A percentile compares a stretch with the other conserved stretches of the same genome.
Evolutionary conservation across 2,797 vertebrate genomes (phyloP).

Genomic region (Sebastes jordani): DNA sequence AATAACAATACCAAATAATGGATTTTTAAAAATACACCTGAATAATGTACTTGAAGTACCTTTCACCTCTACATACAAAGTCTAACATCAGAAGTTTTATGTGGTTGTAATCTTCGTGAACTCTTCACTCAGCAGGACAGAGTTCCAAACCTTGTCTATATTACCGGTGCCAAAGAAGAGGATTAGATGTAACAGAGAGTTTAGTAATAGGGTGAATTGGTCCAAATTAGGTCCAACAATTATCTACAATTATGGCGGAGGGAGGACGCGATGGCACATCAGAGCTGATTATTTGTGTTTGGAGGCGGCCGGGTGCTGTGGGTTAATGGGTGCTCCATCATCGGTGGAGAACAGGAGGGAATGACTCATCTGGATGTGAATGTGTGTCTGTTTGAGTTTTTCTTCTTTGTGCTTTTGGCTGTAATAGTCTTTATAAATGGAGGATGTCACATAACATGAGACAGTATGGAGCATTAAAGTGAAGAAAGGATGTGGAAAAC

Average conservation of each 20-base stretch:
- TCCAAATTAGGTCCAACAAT: slow-evolving; percentile 86
- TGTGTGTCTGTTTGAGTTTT: background rate
- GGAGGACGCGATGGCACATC: slow-evolving; percentile 80
- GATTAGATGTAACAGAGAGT: slow-evolving; percentile 68
- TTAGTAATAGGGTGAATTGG: slow-evolving; percentile 56
- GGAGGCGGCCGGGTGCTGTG: slow-evolving; percentile 37
- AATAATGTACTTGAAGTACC: background rate
- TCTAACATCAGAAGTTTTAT: background rate
- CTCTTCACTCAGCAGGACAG: slow-evolving; percentile 15
- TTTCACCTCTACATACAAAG: background rate
- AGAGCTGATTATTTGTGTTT: slow-evolving; percentile 80
- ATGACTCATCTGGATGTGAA: slow-evolving; percentile 55
- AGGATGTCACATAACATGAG: slow-evolving; percentile 16
- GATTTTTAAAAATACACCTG: background rate
- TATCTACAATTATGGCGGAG: slow-evolving; percentile 86
- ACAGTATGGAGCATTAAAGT: background rate
- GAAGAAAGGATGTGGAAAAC: background rate
- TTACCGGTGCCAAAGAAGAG: slow-evolving; percentile 75
- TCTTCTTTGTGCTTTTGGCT: slow-evolving; percentile 10
- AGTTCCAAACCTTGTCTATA: slow-evolving; percentile 64
- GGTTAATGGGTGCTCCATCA: slow-evolving; percentile 61
- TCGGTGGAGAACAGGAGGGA: slow-evolving; percentile 37
- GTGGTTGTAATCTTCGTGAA: background rate
- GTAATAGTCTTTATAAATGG: background rate
- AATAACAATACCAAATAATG: too few species aligned